Evolutionary conservation across 2,113 vertebrate species (phyloP).

Genomic region (Prietella phreatophila): DNA sequence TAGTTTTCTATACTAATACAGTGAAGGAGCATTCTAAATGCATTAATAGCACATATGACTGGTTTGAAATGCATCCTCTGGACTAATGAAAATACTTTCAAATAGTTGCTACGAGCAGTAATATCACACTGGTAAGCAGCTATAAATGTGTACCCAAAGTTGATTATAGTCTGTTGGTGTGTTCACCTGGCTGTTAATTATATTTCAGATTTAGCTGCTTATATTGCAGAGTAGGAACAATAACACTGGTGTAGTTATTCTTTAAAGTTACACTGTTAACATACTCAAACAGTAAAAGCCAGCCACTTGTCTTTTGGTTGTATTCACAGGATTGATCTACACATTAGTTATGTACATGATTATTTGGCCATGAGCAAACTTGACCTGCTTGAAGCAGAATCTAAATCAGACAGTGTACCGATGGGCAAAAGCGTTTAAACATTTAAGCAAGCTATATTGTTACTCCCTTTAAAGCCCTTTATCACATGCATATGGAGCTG

Average conservation of each 20-base stretch:
- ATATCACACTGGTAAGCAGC: not conserved
- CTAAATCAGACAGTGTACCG: not conserved
- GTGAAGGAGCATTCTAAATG: not conserved
- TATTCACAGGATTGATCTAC: not conserved
- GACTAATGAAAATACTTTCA: not conserved
- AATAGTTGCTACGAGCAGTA: not conserved
- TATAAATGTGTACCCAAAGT: not conserved
- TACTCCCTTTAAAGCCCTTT: not conserved
- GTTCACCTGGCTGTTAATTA: not conserved
- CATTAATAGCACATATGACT: not conserved
- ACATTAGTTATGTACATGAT: not conserved
- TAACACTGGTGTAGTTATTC: not conserved
- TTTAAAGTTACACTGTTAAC: not conserved
- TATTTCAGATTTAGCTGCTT: not conserved
- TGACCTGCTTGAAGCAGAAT: not conserved
- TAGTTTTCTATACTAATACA: not conserved
- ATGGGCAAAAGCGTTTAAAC: not conserved
- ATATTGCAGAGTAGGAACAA: not conserved
- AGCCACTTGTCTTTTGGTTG: not conserved
- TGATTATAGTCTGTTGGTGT: not conserved
- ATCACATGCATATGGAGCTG: not conserved
- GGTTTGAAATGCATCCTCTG: not conserved
- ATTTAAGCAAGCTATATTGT: not conserved
- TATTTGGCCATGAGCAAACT: not conserved
- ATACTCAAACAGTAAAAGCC: not conserved